These are phyloP conservation scores for Tryphoninae sp. DNA, from an alignment of 2,888 invertebrate genomes.

Conservation along the genomic window DNA sequence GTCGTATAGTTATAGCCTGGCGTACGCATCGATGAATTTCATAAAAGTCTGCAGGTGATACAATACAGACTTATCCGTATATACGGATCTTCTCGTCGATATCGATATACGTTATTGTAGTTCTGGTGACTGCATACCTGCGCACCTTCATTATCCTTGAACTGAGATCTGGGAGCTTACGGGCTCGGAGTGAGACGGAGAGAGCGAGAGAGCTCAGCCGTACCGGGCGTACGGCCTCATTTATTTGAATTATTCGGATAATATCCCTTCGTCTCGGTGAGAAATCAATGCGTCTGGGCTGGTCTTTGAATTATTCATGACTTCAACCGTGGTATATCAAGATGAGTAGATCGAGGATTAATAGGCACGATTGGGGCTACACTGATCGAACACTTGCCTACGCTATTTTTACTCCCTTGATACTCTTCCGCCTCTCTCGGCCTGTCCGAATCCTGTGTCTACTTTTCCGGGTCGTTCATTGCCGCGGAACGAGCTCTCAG, in stretches of 20 bases:
- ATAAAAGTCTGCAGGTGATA: no score
- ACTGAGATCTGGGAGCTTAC: no score
- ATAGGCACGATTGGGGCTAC: slow-evolving; percentile 47
- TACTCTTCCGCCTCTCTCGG: not conserved
- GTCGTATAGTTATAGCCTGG: no score
- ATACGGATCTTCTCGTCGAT: no score
- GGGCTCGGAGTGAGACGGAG: not conserved
- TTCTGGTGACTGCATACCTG: no score
- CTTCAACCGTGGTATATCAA: slow-evolving; percentile 68
- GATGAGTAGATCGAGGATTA: slow-evolving; percentile 73
- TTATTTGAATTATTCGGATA: slow-evolving; percentile 80
- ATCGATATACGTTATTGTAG: no score
- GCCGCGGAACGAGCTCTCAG: slow-evolving; percentile 16
- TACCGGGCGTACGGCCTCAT: slow-evolving; percentile 69
- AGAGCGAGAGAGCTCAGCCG: slow-evolving; percentile 15
- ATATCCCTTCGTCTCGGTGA: slow-evolving; percentile 76
- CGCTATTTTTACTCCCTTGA: slow-evolving; percentile 37
- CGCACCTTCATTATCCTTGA: no score
- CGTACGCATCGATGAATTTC: no score
- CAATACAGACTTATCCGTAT: no score
- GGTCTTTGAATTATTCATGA: slow-evolving; percentile 78
- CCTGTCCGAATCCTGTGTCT: slow-evolving; percentile 1
- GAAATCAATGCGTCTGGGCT: slow-evolving; percentile 78
- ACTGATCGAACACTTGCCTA: slow-evolving; percentile 52
- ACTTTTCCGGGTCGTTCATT: not conserved